phyloP scores from a whole-genome alignment of 2,797 vertebrate genomes.

The Hydrocynus forskahlii region DNA sequence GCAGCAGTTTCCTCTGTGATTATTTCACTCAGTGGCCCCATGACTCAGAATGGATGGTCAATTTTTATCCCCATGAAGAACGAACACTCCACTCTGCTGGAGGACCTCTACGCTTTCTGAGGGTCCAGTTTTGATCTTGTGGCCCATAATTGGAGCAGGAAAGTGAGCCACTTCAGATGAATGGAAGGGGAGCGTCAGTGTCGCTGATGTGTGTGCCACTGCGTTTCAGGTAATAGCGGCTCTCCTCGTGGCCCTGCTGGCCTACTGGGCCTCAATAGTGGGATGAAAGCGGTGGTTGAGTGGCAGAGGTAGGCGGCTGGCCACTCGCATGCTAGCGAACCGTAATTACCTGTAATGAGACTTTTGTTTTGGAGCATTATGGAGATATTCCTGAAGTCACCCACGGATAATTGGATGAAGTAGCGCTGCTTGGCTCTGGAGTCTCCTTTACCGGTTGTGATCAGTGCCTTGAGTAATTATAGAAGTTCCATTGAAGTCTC shows the following conservation, averaged over 20 bases:
- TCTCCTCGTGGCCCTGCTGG: constrained; percentile 50
- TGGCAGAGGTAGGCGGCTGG: constrained; percentile 69
- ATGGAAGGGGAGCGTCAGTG: constrained; percentile 76
- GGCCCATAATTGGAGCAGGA: constrained; percentile 77
- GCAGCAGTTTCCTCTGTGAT: not conserved
- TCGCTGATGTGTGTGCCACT: constrained; percentile 53
- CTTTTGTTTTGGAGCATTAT: constrained; percentile 93
- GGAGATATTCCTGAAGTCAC: constrained; percentile 93
- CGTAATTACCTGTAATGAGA: constrained; percentile 96
- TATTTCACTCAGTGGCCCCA: too few species aligned
- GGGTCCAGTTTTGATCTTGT: constrained; percentile 79
- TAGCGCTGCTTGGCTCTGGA: constrained; percentile 66
- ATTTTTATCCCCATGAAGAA: not conserved
- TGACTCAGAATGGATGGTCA: not conserved
- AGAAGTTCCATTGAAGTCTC: constrained; percentile 94
- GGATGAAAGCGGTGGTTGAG: constrained; percentile 75
- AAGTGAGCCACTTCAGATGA: constrained; percentile 83
- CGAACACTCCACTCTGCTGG: constrained; percentile 10
- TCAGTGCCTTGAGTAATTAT: constrained; percentile 92
- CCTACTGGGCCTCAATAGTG: constrained; percentile 65
- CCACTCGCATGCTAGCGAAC: constrained; percentile 81
- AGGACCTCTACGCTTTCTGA: constrained; percentile 66
- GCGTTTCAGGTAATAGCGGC: constrained; percentile 75
- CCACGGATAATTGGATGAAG: constrained; percentile 79
- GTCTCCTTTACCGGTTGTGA: constrained; percentile 76